A percentile compares a stretch with the other conserved stretches of the same genome.
Conservation (phyloP, 2,888 invertebrate genomes). For the Hedya salicella region DNA sequence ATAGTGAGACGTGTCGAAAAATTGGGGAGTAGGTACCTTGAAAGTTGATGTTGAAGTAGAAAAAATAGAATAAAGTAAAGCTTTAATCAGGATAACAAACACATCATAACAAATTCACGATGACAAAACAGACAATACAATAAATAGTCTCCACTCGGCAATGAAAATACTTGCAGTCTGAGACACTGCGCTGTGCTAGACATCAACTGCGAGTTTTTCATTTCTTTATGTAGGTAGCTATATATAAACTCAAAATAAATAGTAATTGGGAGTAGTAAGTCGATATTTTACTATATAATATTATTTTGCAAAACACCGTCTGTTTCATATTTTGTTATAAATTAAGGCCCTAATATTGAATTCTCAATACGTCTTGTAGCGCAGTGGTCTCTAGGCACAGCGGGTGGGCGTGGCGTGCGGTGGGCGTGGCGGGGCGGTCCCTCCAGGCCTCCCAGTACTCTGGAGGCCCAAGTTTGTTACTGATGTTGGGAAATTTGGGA, state of each 20-base stretch:
- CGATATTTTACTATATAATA: background rate
- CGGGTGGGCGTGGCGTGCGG: slow-evolving; percentile 66
- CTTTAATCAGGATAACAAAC: too few species aligned
- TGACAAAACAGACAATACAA: too few species aligned
- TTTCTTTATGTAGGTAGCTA: background rate
- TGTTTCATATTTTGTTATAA: slow-evolving; percentile 25
- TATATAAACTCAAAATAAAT: background rate
- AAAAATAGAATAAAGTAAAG: too few species aligned
- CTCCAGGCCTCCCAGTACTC: slow-evolving; percentile 74
- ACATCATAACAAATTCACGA: too few species aligned
- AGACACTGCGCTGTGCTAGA: too few species aligned
- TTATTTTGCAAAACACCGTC: slow-evolving; percentile 10
- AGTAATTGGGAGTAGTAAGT: background rate
- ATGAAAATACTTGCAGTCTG: too few species aligned
- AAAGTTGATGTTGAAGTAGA: too few species aligned
- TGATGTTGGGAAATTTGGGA: slow-evolving; percentile 39
- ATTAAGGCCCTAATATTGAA: slow-evolving; percentile 32
- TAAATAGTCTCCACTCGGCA: too few species aligned
- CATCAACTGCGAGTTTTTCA: background rate
- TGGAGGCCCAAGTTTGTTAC: slow-evolving; percentile 57
- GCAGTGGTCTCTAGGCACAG: slow-evolving; percentile 69
- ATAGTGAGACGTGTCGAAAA: too few species aligned
- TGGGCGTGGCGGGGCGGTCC: slow-evolving; percentile 74
- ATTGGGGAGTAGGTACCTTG: too few species aligned
- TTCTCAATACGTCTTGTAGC: slow-evolving; percentile 39